Percentiles rank a stretch among this genome's conserved stretches.
Conservation (phyloP, 1,140 invertebrate genomes). For the Apis laboriosa region DNA sequence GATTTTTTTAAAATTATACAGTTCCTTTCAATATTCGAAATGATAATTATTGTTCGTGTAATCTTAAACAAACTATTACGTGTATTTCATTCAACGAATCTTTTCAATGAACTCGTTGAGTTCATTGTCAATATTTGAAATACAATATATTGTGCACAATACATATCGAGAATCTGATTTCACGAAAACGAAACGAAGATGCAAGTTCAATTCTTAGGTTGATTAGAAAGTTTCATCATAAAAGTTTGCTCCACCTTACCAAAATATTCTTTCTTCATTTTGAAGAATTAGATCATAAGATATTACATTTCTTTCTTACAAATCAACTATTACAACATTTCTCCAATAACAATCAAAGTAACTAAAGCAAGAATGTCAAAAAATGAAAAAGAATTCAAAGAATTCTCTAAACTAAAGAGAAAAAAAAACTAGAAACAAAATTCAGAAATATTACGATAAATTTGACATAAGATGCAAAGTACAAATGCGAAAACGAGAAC, state of each 20-base stretch:
- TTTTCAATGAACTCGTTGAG: background rate
- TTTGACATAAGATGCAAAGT: too few relatives aligned
- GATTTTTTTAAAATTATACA: too few relatives aligned
- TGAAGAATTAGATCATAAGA: constrained; percentile 26
- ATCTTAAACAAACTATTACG: background rate
- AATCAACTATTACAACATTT: background rate
- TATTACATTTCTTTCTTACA: background rate
- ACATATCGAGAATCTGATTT: background rate
- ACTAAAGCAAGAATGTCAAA: background rate
- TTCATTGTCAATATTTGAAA: background rate
- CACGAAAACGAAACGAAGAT: background rate
- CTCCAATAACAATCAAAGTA: too few relatives aligned
- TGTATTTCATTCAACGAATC: background rate
- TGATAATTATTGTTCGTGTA: background rate
- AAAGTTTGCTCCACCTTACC: constrained; percentile 45
- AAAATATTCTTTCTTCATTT: constrained; percentile 24
- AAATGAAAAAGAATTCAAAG: background rate
- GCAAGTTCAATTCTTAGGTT: background rate
- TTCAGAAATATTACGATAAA: too few relatives aligned
- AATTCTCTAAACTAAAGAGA: too few relatives aligned
- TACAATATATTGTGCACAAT: background rate
- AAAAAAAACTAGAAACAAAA: too few relatives aligned
- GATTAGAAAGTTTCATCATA: constrained; percentile 59
- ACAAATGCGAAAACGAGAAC: background rate
- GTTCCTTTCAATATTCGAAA: background rate